Evolutionary conservation across 2,888 invertebrate genomes (phyloP).

Genomic region (Drosophila meridiana): DNA sequence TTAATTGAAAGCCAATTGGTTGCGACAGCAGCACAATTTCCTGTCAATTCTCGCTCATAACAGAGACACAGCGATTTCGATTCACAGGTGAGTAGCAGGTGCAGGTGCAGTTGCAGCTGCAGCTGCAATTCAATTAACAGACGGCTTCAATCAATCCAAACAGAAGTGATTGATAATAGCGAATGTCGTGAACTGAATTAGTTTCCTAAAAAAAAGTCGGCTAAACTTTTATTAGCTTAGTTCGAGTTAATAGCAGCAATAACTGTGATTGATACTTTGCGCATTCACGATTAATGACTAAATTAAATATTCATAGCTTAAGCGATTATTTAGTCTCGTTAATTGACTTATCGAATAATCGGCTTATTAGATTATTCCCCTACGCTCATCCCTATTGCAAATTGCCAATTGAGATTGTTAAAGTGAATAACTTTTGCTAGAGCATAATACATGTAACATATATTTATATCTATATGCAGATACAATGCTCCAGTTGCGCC

Average conservation of each 20-base stretch:
- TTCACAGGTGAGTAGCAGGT: constrained; percentile 31
- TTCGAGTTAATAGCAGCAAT: neutral
- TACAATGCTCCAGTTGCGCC: constrained; percentile 4
- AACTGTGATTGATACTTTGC: neutral
- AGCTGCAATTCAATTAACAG: constrained; percentile 66
- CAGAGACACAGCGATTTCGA: constrained; percentile 5
- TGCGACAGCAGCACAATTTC: constrained; percentile 64
- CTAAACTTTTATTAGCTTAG: neutral
- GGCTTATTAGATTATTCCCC: neutral
- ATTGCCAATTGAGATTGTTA: neutral
- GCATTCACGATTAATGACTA: neutral
- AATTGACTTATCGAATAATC: constrained; percentile 1
- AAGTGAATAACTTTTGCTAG: neutral
- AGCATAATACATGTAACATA: neutral
- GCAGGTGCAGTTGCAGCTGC: constrained; percentile 12
- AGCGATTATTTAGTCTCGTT: neutral
- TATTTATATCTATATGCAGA: neutral
- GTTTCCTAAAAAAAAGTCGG: neutral
- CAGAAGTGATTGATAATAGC: constrained; percentile 9
- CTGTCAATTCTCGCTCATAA: constrained; percentile 51
- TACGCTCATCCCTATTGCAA: neutral
- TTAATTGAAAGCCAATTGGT: constrained; percentile 68
- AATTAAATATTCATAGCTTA: neutral
- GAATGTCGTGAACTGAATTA: neutral
- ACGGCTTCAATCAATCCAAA: constrained; percentile 21